phyloP scores from a whole-genome alignment of 2,113 vertebrate species.

The Nipponia nippon region DNA sequence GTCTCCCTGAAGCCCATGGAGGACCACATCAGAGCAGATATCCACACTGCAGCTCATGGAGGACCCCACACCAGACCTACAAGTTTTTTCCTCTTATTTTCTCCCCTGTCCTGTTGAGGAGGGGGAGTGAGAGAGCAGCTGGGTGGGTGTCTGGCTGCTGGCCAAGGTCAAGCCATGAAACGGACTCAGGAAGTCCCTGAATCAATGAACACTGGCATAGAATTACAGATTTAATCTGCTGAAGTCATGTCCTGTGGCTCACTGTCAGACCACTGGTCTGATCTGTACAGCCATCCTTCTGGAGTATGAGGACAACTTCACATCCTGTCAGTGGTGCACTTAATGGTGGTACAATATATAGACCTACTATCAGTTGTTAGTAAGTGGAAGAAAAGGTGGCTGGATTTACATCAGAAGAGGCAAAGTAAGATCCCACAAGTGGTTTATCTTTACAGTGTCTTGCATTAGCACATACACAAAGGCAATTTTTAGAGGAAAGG shows the following conservation, averaged over 20 bases:
- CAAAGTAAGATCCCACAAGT: not conserved
- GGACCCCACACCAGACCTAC: not conserved
- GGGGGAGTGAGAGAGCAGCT: not conserved
- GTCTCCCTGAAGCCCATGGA: not conserved
- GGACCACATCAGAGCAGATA: not conserved
- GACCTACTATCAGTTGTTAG: not conserved
- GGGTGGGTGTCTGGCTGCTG: not conserved
- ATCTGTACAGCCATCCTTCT: not conserved
- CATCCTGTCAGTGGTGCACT: not conserved
- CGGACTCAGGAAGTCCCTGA: not conserved
- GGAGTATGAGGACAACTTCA: not conserved
- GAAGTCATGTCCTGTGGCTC: not conserved
- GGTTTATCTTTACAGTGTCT: not conserved
- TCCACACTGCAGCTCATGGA: not conserved
- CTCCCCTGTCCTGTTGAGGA: not conserved
- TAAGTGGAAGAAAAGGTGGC: not conserved
- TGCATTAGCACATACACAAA: not conserved
- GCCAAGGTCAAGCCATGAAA: not conserved
- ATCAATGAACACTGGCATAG: not conserved
- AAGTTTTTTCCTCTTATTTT: not conserved
- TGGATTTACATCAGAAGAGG: not conserved
- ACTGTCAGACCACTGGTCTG: not conserved
- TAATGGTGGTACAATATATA: not conserved
- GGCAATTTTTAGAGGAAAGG: not conserved
- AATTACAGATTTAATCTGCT: not conserved